Base-by-base conservation (phyloP, 2,888 invertebrate species). In the Bruchidius siliquastri region DNA sequence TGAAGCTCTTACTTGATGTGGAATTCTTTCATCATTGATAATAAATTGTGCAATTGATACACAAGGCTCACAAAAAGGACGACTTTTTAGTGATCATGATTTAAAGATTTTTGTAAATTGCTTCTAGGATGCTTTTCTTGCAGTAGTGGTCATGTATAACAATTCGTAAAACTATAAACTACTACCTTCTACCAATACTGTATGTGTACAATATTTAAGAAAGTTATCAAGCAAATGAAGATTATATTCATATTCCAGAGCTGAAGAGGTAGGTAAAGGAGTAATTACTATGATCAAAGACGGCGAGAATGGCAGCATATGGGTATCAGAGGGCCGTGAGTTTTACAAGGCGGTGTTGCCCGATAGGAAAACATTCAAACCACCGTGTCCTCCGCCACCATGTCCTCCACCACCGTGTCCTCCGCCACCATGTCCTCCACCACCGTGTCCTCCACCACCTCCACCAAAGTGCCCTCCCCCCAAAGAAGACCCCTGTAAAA, bases 301-400 rank as follows among this genome's bases (percentile, higher is more conserved):
- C 68, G 88, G 86, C 2, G 85, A 86, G 21, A 89, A 87, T 81
- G 90, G 89, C 0, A 88, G 88, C 2, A 87, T 88, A 0, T 90
- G 90, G 90, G 83, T 88, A 30, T 85, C 87, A 20, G 88, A 89
- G 81, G 88, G 77, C 20, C 77, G 78, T 8, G 73, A 83, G 71
- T 78, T 80, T 74, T 83, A 83, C 75, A 83, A 83, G 76, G 82
- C 82, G 2, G 75, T 74, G 8, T 80, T 84, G 71, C 84, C 84
- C 18, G 80, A 82, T 20, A 79, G 83, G 74, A 72, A 74, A 13
- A 80, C 81, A 6, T 72, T 68, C 20, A 77, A 75, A 71, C 75
- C 76, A 20, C 49, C n/a, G n/a, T n/a, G n/a, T n/a, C n/a, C n/a
- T n/a, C n/a, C 49, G 0, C 49, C 49, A 49, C 18, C 49, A 49